phyloP scores from a whole-genome alignment of 2,888 invertebrate species.

The Lysandra bellargus region DNA sequence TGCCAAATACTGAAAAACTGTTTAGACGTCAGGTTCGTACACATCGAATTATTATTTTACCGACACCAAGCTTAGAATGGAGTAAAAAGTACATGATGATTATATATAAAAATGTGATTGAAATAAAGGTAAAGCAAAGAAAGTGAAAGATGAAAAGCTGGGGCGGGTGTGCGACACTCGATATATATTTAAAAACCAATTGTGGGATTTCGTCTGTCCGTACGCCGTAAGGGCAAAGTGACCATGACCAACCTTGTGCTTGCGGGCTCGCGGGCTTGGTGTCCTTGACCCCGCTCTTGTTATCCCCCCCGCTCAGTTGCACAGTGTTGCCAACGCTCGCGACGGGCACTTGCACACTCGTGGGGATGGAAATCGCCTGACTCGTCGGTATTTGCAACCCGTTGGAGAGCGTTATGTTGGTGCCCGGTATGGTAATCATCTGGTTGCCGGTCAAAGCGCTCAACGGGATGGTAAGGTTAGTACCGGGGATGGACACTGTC shows the following conservation, averaged over 20 bases:
- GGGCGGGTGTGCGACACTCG: not conserved
- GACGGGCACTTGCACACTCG: slow-evolving; percentile 50
- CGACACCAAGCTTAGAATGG: not conserved
- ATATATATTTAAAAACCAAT: not conserved
- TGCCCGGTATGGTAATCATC: slow-evolving; percentile 78
- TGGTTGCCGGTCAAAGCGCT: slow-evolving; percentile 72
- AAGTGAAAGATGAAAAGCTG: slow-evolving; percentile 25
- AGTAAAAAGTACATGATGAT: not conserved
- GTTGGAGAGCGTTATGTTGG: slow-evolving; percentile 70
- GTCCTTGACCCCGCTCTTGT: slow-evolving; percentile 73
- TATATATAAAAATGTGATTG: not conserved
- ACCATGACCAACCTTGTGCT: slow-evolving; percentile 66
- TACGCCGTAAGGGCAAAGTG: not conserved
- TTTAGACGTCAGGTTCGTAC: not conserved
- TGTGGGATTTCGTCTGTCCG: not conserved
- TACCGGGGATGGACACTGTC: slow-evolving; percentile 82
- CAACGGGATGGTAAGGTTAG: slow-evolving; percentile 82
- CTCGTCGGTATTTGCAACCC: slow-evolving; percentile 49
- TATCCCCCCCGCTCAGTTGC: slow-evolving; percentile 45
- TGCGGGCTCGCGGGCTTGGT: slow-evolving; percentile 77
- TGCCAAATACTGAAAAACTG: not conserved
- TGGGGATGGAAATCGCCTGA: slow-evolving; percentile 58
- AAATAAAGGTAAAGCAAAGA: slow-evolving; percentile 24
- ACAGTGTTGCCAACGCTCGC: slow-evolving; percentile 47
- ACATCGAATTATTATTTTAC: not conserved